These are phyloP conservation scores for Tribolium castaneum DNA, from an alignment of 1,140 invertebrate species.

Conservation along the genomic window DNA sequence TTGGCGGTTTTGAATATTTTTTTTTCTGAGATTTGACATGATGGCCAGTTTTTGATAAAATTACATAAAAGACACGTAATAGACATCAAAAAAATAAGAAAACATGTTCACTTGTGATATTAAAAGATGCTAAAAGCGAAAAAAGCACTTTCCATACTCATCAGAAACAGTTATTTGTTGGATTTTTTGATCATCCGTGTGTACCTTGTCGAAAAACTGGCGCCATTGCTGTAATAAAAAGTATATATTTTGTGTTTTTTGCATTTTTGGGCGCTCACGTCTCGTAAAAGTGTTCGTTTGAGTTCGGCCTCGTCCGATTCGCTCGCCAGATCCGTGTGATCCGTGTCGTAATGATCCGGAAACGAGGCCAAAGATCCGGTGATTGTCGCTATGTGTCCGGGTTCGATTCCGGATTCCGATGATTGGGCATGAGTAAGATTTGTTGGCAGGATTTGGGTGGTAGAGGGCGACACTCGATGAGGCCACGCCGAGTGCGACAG, in stretches of 20 bases:
- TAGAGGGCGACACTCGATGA: slow-evolving; percentile 61
- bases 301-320: slow-evolving; percentile 82
- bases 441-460: slow-evolving; percentile 51
- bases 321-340: slow-evolving; percentile 80
- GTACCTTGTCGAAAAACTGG: slow-evolving; percentile 84
- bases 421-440: slow-evolving; percentile 58
- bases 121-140: no score
- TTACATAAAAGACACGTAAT: no score
- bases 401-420: slow-evolving; percentile 66
- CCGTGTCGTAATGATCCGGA: slow-evolving; percentile 77
- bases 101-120: no score
- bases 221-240: slow-evolving; percentile 83
- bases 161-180: no score
- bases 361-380: slow-evolving; percentile 73
- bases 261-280: slow-evolving; percentile 69
- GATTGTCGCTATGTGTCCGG: slow-evolving; percentile 74
- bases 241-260: not conserved
- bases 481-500: slow-evolving; percentile 62
- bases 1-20: no score
- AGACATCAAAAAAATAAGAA: no score
- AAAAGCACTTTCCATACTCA: no score
- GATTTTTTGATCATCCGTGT: not conserved
- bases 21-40: no score
- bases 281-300: slow-evolving; percentile 78
- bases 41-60: no score